phyloP scores from a whole-genome alignment of 2,797 vertebrate genomes.

The Somateria mollissima region DNA sequence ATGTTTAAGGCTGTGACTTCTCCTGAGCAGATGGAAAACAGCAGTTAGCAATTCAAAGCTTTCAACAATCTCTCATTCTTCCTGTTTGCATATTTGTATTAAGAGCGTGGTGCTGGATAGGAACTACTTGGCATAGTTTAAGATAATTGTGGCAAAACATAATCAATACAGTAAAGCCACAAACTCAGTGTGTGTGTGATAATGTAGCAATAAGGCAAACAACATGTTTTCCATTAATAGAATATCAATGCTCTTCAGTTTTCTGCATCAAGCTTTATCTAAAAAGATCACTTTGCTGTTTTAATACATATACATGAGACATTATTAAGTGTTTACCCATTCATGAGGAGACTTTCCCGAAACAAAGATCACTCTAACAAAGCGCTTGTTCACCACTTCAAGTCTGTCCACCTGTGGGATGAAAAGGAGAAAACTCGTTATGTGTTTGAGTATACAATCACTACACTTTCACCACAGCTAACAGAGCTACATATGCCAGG shows the following conservation, averaged over 20 bases:
- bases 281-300: background rate
- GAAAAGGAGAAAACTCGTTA: background rate
- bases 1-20: background rate
- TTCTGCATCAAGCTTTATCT: background rate
- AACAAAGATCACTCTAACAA: slow-evolving; percentile 90
- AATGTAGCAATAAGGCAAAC: background rate
- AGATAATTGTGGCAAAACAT: background rate
- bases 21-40: background rate
- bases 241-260: background rate
- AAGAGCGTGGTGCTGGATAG: background rate
- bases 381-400: slow-evolving; percentile 96
- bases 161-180: background rate
- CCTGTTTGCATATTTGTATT: background rate
- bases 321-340: slow-evolving; percentile 81
- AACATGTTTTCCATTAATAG: background rate
- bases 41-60: background rate
- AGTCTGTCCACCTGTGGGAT: slow-evolving; percentile 87
- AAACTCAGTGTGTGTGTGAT: background rate
- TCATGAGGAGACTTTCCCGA: slow-evolving; percentile 87
- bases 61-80: background rate
- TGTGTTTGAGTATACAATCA: background rate
- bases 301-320: too few relatives aligned
- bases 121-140: background rate
- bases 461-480: background rate
- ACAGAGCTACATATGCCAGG: background rate